Evolutionary conservation across 2,113 vertebrate genomes (phyloP).

Genomic region (Hassar affinis): DNA sequence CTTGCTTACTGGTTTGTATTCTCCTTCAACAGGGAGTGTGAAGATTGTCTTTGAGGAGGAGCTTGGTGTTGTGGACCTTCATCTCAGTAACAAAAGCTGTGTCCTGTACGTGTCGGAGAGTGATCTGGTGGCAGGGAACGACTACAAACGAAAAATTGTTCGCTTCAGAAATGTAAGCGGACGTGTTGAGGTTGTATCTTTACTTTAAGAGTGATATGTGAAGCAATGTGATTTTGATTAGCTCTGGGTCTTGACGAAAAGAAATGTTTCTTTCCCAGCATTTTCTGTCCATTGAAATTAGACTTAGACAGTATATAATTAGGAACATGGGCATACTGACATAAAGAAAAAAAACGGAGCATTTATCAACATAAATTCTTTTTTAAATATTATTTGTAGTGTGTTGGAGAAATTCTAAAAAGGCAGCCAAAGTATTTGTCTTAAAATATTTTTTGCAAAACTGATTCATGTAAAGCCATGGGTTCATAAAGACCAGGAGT

Average conservation of each 20-base stretch:
- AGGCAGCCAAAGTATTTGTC: neutral
- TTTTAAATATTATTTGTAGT: neutral
- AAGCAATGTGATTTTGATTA: neutral
- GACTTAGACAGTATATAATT: neutral
- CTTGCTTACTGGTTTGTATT: neutral
- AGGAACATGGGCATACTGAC: neutral
- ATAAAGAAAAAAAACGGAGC: neutral
- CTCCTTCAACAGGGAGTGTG: conserved; percentile 71
- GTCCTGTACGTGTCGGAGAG: conserved; percentile 87
- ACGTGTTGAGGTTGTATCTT: neutral
- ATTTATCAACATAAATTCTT: neutral
- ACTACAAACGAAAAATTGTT: conserved; percentile 85
- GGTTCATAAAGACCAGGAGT: neutral
- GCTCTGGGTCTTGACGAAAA: neutral
- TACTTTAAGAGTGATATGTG: neutral
- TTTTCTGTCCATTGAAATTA: neutral
- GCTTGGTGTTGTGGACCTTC: conserved; percentile 83
- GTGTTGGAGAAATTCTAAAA: neutral
- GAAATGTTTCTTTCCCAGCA: neutral
- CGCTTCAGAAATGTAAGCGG: conserved; percentile 85
- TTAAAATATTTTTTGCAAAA: neutral
- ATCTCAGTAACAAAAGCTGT: conserved; percentile 80
- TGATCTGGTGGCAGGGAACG: conserved; percentile 81
- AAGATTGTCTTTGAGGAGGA: conserved; percentile 80
- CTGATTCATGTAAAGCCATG: neutral